phyloP scores from a whole-genome alignment of 2,888 invertebrate genomes.

The Tipula confusa region DNA sequence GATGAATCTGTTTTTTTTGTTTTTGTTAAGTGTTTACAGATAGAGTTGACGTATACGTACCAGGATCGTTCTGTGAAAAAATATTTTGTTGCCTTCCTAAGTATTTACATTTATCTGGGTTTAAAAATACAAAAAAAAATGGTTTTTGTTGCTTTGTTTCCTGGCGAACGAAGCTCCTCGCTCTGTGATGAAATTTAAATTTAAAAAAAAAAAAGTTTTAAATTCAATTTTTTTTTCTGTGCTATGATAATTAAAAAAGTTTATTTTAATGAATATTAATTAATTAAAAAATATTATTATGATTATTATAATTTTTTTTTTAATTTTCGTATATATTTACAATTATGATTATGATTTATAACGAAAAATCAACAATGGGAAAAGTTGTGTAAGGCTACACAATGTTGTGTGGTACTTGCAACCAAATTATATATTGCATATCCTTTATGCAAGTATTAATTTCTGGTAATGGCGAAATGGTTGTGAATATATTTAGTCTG shows the following conservation, averaged over 20 bases:
- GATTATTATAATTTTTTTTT: no score
- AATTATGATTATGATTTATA: neutral
- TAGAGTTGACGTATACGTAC: neutral
- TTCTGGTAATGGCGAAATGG: no score
- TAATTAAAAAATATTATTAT: neutral
- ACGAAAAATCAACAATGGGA: neutral
- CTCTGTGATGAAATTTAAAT: neutral
- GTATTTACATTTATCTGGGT: conserved; percentile 20
- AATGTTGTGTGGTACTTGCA: neutral
- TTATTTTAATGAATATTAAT: neutral
- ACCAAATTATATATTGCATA: neutral
- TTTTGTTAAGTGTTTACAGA: neutral
- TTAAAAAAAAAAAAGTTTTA: neutral
- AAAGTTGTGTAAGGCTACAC: neutral
- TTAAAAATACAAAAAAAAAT: neutral
- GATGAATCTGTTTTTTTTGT: neutral
- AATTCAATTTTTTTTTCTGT: neutral
- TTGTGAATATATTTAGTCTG: no score
- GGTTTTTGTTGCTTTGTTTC: neutral
- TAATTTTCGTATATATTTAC: neutral
- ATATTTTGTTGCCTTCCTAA: neutral
- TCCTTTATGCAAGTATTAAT: no score
- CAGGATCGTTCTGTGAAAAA: neutral
- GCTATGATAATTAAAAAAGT: conserved; percentile 4
- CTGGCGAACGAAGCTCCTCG: neutral